phyloP scores from a whole-genome alignment of 1,140 invertebrate species.

The Drosophila nigromelanica region DNA sequence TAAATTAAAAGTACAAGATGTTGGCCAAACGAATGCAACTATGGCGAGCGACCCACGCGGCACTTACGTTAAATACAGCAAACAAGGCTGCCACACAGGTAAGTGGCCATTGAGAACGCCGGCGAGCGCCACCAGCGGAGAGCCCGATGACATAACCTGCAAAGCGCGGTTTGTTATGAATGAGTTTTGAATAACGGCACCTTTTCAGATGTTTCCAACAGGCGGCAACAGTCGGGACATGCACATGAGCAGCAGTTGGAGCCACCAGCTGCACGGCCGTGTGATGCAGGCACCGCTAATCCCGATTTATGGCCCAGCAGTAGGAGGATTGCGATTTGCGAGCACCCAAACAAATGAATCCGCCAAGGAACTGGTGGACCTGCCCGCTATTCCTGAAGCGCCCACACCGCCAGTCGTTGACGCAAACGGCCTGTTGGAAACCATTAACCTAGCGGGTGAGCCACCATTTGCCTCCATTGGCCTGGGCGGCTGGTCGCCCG shows the following conservation, averaged over 20 bases:
- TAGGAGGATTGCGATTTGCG: constrained; percentile 50
- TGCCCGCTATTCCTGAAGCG: constrained; percentile 85
- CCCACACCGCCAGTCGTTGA: constrained; percentile 84
- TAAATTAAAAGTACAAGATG: constrained; percentile 52
- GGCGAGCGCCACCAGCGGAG: not conserved
- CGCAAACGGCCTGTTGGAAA: constrained; percentile 74
- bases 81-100: constrained; percentile 49
- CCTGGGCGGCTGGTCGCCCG: constrained; percentile 90
- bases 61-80: constrained; percentile 7
- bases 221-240: constrained; percentile 24
- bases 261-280: constrained; percentile 3
- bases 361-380: constrained; percentile 71
- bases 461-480: constrained; percentile 91
- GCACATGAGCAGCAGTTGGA: constrained; percentile 35
- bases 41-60: constrained; percentile 51
- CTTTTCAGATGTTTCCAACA: constrained; percentile 23
- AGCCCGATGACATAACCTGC: constrained; percentile 56
- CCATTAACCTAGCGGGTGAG: constrained; percentile 87
- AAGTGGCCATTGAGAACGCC: constrained; percentile 11
- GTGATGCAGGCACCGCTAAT: not conserved
- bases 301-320: constrained; percentile 6
- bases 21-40: constrained; percentile 69
- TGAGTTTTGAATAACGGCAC: constrained; percentile 3
- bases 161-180: constrained; percentile 54
- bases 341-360: constrained; percentile 39